A percentile compares a stretch with the other conserved stretches of the same genome.
Evolutionary conservation across 2,113 vertebrate genomes (phyloP).

Genomic region (Misgurnus anguillicaudatus): DNA sequence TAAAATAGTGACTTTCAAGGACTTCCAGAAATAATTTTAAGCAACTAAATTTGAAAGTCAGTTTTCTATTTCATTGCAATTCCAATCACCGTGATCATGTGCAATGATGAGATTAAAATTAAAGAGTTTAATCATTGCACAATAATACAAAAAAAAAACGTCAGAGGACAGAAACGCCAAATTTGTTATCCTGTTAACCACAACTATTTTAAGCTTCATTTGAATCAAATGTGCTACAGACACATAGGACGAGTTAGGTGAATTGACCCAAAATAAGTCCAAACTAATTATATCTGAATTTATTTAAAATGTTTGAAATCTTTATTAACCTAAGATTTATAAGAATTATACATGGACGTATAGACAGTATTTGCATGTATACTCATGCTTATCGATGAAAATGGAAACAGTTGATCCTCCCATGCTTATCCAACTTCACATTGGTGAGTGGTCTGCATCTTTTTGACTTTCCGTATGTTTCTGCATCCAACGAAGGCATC

Average conservation of each 20-base stretch:
- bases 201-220: conserved; percentile 81
- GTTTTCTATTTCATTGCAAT: too few species aligned
- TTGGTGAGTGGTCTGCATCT: background rate
- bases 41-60: too few species aligned
- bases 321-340: conserved; percentile 69
- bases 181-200: conserved; percentile 73
- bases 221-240: conserved; percentile 83
- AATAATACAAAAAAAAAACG: background rate
- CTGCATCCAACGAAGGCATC: background rate
- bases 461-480: background rate
- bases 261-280: conserved; percentile 57
- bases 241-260: conserved; percentile 84
- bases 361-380: conserved; percentile 48
- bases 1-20: too few species aligned
- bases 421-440: background rate
- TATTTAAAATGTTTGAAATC: conserved; percentile 72
- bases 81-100: background rate
- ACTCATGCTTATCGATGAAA: background rate
- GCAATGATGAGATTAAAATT: background rate
- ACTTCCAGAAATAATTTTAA: too few species aligned
- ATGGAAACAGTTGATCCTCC: conserved; percentile 5
- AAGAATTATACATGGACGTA: conserved; percentile 73
- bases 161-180: conserved; percentile 70
- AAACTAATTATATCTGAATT: background rate
- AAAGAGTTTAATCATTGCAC: background rate